Conservation (phyloP, 92 coral and sea anemone species). For the Chrysogorgia sp. region DNA sequence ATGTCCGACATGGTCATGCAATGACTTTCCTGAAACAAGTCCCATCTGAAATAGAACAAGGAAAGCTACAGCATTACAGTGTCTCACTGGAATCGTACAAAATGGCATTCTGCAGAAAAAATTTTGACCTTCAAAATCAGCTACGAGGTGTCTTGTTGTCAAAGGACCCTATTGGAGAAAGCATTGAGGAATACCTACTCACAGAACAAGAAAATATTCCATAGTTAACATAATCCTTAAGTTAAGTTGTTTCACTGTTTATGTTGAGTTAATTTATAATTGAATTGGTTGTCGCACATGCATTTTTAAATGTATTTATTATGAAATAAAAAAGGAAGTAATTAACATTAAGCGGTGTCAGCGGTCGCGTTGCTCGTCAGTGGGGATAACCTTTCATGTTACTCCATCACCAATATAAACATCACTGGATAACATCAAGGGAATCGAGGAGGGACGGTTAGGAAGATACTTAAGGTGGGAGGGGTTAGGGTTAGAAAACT, state of each 20-base stretch:
- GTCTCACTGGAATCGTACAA: constrained; percentile 32
- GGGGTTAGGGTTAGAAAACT: too few species aligned
- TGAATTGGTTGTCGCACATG: too few species aligned
- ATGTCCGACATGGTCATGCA: constrained; percentile 29
- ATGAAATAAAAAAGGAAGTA: neutral
- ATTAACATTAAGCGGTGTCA: neutral
- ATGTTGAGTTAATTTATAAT: too few species aligned
- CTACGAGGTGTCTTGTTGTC: constrained; percentile 28
- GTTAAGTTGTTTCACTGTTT: too few species aligned
- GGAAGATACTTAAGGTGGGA: too few species aligned
- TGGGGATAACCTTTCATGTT: too few species aligned
- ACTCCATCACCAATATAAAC: too few species aligned
- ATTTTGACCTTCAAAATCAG: constrained; percentile 47
- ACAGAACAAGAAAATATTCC: constrained; percentile 16
- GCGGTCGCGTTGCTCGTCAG: too few species aligned
- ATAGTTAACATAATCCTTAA: neutral
- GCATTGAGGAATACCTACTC: constrained; percentile 39
- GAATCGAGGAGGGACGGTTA: too few species aligned
- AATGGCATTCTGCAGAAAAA: constrained; percentile 34
- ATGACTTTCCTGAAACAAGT: constrained; percentile 49
- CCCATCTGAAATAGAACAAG: constrained; percentile 47
- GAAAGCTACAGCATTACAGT: constrained; percentile 36
- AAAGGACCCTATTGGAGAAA: constrained; percentile 50
- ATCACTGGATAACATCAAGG: too few species aligned
- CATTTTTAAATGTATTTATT: too few species aligned